Conservation (phyloP, 2,797 vertebrate genomes). For the Odontamblyopus lacepedii region DNA sequence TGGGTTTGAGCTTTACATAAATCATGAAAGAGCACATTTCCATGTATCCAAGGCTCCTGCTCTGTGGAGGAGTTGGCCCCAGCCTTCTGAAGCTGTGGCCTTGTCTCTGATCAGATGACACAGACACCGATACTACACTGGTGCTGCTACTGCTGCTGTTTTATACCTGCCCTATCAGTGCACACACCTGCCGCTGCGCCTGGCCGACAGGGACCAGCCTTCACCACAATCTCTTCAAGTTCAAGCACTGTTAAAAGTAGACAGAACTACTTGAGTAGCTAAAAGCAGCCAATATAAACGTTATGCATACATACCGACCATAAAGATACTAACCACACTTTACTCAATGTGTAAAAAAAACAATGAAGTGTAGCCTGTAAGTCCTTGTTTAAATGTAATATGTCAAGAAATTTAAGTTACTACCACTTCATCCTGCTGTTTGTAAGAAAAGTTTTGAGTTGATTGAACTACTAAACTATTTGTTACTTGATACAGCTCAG, state of each 20-base stretch:
- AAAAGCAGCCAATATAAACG: too few relatives aligned
- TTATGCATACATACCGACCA: too few relatives aligned
- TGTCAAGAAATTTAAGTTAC: too few relatives aligned
- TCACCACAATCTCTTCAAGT: background rate
- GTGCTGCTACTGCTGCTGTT: conserved; percentile 23
- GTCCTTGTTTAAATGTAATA: too few relatives aligned
- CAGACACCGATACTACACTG: conserved; percentile 32
- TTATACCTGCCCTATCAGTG: background rate
- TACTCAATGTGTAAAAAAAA: too few relatives aligned
- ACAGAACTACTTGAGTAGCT: background rate
- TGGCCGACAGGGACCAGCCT: background rate
- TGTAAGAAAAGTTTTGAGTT: too few relatives aligned
- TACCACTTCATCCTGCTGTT: too few relatives aligned
- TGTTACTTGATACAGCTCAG: too few relatives aligned
- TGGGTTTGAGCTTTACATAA: conserved; percentile 2
- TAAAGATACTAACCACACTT: too few relatives aligned
- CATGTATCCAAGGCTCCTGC: background rate
- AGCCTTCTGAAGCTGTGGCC: background rate
- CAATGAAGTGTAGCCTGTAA: too few relatives aligned
- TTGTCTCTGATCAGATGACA: conserved; percentile 26
- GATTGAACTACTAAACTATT: too few relatives aligned
- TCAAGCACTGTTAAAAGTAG: background rate
- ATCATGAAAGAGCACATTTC: conserved; percentile 10
- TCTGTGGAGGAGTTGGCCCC: background rate
- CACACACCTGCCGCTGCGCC: background rate